These are phyloP conservation scores for Luidia sarsii DNA, from an alignment of 53 echinoderm and acorn worm species.

Conservation along the genomic window DNA sequence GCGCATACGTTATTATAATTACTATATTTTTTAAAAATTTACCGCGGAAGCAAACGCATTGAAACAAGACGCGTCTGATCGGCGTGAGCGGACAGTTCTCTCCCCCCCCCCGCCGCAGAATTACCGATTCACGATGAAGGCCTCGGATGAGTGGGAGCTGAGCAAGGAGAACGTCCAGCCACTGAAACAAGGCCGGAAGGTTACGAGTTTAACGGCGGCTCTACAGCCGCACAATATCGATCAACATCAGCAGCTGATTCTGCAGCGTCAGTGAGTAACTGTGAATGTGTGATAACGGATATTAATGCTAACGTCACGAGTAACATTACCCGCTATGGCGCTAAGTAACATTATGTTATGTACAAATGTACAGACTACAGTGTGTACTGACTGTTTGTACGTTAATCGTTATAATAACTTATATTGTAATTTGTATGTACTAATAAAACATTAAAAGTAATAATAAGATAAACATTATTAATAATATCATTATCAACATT, in stretches of 20 bases:
- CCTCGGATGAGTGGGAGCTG: constrained; percentile 89
- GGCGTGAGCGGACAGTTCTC: too few relatives aligned
- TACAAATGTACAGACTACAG: too few relatives aligned
- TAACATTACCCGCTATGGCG: background rate
- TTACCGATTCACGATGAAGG: constrained; percentile 32
- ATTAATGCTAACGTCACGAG: background rate
- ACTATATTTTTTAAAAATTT: constrained; percentile 35
- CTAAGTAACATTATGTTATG: background rate
- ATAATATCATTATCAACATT: too few relatives aligned
- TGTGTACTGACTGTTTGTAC: too few relatives aligned
- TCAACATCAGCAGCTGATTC: constrained; percentile 65
- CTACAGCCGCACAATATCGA: constrained; percentile 79
- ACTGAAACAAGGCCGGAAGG: constrained; percentile 87
- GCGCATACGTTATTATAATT: constrained; percentile 28
- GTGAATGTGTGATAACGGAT: background rate
- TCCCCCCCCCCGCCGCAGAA: too few relatives aligned
- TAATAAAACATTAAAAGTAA: too few relatives aligned
- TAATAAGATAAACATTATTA: too few relatives aligned
- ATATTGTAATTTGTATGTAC: too few relatives aligned
- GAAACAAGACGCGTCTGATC: too few relatives aligned
- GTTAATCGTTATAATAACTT: too few relatives aligned
- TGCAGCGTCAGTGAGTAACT: constrained; percentile 96
- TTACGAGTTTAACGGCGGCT: constrained; percentile 82
- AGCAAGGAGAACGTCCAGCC: constrained; percentile 96
- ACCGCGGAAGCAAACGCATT: too few relatives aligned